Percentiles rank a stretch among this genome's conserved stretches.
Evolutionary conservation across 2,888 invertebrate species (phyloP).

Genomic region (Drosophila neotestacea): DNA sequence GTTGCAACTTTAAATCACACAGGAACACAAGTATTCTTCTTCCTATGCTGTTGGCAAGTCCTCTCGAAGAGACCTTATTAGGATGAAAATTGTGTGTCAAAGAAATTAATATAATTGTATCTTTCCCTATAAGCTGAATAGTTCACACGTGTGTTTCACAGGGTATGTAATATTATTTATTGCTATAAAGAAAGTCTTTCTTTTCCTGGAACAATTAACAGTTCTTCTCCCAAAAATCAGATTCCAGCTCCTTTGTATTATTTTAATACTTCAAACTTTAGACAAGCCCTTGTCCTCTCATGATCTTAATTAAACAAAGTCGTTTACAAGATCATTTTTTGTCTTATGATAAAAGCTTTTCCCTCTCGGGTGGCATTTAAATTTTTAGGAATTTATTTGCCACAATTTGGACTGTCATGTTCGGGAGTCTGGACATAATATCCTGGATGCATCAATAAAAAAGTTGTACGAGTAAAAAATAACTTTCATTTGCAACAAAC

Average conservation of each 20-base stretch:
- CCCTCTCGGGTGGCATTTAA: constrained; percentile 55
- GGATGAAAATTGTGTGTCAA: too few species aligned
- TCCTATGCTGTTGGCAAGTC: constrained; percentile 13
- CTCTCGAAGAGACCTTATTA: neutral
- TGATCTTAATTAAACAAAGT: neutral
- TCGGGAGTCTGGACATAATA: constrained; percentile 29
- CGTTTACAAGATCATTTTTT: neutral
- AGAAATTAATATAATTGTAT: too few species aligned
- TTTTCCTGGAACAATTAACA: too few species aligned
- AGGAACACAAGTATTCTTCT: constrained; percentile 27
- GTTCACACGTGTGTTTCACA: too few species aligned
- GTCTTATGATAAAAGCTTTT: constrained; percentile 1
- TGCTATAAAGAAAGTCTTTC: too few species aligned
- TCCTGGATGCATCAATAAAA: constrained; percentile 40
- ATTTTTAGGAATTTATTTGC: constrained; percentile 50
- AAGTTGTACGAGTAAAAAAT: constrained; percentile 22
- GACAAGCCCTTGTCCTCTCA: neutral
- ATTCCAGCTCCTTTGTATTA: too few species aligned
- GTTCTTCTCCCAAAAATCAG: too few species aligned
- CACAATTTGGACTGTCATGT: constrained; percentile 47
- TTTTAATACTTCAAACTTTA: too few species aligned
- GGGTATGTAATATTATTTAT: too few species aligned
- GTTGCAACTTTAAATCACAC: constrained; percentile 40
- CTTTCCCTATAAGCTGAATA: too few species aligned
- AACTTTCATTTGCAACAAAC: constrained; percentile 65